Conservation (phyloP, 2,113 vertebrate genomes). For the Tauraco erythrolophus region DNA sequence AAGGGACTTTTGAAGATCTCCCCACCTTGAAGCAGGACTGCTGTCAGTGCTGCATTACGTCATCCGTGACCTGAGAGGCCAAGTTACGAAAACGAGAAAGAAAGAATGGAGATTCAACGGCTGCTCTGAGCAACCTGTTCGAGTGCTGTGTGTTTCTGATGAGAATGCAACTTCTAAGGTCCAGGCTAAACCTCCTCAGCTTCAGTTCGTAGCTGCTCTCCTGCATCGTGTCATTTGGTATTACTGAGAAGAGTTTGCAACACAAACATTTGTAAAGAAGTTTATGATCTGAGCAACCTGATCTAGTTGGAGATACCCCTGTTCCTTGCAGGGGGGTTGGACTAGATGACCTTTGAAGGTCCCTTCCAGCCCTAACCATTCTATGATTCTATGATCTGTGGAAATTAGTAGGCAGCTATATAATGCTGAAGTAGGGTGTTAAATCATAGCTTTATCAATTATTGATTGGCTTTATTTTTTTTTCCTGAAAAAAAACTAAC, state of each 20-base stretch:
- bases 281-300: not conserved
- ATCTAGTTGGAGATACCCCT: too few relatives aligned
- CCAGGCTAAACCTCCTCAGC: not conserved
- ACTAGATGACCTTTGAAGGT: too few relatives aligned
- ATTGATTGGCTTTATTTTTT: not conserved
- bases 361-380: too few relatives aligned
- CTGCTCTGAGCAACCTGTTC: not conserved
- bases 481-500: not conserved
- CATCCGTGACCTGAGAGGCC: not conserved
- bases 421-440: not conserved
- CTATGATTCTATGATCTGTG: not conserved
- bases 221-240: not conserved
- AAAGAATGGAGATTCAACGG: not conserved
- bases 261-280: not conserved
- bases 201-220: not conserved
- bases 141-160: not conserved
- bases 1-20: not conserved
- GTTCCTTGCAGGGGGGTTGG: too few relatives aligned
- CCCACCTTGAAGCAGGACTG: not conserved
- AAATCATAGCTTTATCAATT: not conserved
- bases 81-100: not conserved
- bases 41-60: not conserved
- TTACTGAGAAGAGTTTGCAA: not conserved
- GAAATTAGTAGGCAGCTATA: not conserved
- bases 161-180: not conserved